phyloP scores from a whole-genome alignment of 2,113 vertebrate species.

The Triplophysa dalaica region DNA sequence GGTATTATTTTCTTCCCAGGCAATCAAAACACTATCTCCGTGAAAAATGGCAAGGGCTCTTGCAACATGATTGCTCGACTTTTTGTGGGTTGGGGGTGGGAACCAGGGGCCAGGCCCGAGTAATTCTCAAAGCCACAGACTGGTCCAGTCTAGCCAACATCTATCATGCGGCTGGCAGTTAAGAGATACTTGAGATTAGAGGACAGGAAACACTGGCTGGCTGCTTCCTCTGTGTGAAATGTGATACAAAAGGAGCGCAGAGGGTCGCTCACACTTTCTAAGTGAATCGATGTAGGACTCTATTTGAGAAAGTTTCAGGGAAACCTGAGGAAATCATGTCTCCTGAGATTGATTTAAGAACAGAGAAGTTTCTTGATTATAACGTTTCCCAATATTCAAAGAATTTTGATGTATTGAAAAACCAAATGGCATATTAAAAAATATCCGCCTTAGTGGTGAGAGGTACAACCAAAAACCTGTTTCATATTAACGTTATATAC shows the following conservation, averaged over 20 bases:
- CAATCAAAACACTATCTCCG: slow-evolving; percentile 73
- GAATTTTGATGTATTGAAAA: neutral
- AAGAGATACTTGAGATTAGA: slow-evolving; percentile 53
- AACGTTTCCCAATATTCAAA: neutral
- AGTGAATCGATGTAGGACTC: slow-evolving; percentile 30
- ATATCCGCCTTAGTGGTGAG: no score
- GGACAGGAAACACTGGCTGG: slow-evolving; percentile 45
- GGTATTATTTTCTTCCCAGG: slow-evolving; percentile 67
- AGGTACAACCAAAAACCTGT: no score
- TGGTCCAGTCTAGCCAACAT: slow-evolving; percentile 50
- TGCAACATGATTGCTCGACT: slow-evolving; percentile 64
- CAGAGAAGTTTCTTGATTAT: slow-evolving; percentile 33
- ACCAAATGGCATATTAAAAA: neutral
- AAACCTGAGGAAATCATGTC: slow-evolving; percentile 29
- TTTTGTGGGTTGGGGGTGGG: slow-evolving; percentile 42
- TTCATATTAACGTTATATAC: no score
- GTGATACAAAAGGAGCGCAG: slow-evolving; percentile 49
- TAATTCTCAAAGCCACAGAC: slow-evolving; percentile 53
- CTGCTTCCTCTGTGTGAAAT: slow-evolving; percentile 47
- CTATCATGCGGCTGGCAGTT: slow-evolving; percentile 47
- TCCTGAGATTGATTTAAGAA: slow-evolving; percentile 36
- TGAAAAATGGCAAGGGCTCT: slow-evolving; percentile 66
- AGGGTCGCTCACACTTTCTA: slow-evolving; percentile 14
- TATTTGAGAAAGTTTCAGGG: slow-evolving; percentile 28
- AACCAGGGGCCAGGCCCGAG: slow-evolving; percentile 50